Evolutionary conservation across 53 echinoderm and acorn worm species (phyloP), one percentile per base, ranked within the genome.

Genomic region (Actinopyga echinites): DNA sequence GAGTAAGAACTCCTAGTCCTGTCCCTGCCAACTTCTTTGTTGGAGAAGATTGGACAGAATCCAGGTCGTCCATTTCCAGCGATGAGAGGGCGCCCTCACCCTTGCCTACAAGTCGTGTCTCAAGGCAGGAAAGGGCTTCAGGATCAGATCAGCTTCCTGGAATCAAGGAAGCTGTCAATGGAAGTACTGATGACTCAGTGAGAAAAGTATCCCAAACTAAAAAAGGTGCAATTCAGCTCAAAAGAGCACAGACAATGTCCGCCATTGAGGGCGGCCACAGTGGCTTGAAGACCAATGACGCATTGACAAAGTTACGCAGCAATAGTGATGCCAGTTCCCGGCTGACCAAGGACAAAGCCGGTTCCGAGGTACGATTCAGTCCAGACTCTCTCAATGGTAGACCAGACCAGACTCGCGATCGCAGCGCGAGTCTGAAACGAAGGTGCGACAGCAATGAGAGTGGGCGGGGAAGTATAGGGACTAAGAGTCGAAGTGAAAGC

Each of bases 391-490:
- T 75, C 1, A 89, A 93, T n/a, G 91, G 93, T 24, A 69, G 89
- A 26, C 74, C 88, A 6, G 79, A 84, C 74, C 80, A 89, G 4
- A 62, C 0, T 30, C 75, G 93, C 13, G 95, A 95, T 56, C 80
- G 93, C 22, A 96, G 90, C 63, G 92, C 90, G 52, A 92, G 92
- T 52, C 38, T 93, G 49, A 93, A 93, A 62, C 83, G 88, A 29
- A 82, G 97, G 62, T 94, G 97, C 67, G 92, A 96, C 84, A 96
- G 97, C 74, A 96, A 93, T 65, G 97, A 96, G 59, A 96, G 97
- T 37, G 97, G 97, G 6, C 85, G 94, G 71, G 88, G 93, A 69
- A 96, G 97, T 79, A 90, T 93, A 52, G 93, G 92, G 17, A 91
- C 96, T 37, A 96, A 96, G 86, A 93, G 93, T 74, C 92, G 97